These are phyloP conservation scores for Clarias pachynema DNA, from an alignment of 2,797 vertebrate genomes.

Conservation along the genomic window DNA sequence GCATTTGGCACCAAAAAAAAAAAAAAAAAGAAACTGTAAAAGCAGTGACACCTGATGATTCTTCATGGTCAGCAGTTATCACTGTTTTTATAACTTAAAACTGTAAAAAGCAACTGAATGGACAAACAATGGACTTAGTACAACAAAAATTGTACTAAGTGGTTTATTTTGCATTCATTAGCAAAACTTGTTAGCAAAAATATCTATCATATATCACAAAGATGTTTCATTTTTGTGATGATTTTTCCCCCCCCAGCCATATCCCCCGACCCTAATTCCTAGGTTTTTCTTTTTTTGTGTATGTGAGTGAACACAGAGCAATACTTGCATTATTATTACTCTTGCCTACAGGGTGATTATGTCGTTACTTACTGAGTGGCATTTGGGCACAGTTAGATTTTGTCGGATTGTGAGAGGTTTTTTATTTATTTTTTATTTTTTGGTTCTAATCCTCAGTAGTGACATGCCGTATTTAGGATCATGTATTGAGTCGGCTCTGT, in stretches of 20 bases:
- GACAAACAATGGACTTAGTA: too few relatives aligned
- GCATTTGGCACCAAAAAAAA: constrained; percentile 15
- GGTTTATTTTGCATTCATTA: not conserved
- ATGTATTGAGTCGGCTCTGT: constrained; percentile 29
- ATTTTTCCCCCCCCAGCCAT: not conserved
- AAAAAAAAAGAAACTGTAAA: too few relatives aligned
- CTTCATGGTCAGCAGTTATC: not conserved
- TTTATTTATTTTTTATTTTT: not conserved
- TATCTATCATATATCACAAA: not conserved
- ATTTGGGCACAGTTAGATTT: constrained; percentile 22
- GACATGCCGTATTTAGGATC: constrained; percentile 38
- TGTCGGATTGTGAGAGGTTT: constrained; percentile 5
- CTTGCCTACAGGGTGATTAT: constrained; percentile 3
- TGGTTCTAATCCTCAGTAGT: constrained; percentile 32
- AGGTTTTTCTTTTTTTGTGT: not conserved
- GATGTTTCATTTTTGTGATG: not conserved
- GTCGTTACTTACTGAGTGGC: not conserved
- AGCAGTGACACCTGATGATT: not conserved
- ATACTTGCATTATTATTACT: constrained; percentile 47
- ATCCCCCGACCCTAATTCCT: not conserved
- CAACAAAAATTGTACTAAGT: not conserved
- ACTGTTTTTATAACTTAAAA: constrained; percentile 6
- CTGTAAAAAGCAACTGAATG: constrained; percentile 10
- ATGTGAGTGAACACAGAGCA: constrained; percentile 61
- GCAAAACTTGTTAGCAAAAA: not conserved